A percentile compares a stretch with the other conserved stretches of the same genome.
phyloP scores from a whole-genome alignment of 2,888 invertebrate species.

The Apamea monoglypha region DNA sequence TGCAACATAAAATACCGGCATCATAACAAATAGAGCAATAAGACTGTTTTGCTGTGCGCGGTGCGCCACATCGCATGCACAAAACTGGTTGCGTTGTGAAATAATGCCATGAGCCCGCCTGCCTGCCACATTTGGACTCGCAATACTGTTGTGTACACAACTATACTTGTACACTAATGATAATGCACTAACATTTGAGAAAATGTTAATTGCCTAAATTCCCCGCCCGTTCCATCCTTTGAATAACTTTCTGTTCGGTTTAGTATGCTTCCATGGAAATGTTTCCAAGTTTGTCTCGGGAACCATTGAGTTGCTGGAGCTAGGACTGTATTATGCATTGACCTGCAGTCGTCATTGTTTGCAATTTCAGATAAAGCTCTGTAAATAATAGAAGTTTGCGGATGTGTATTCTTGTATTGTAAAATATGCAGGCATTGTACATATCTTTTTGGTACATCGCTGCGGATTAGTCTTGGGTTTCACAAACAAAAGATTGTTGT shows the following conservation, averaged over 20 bases:
- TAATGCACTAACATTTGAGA: slow-evolving; percentile 56
- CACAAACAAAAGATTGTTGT: slow-evolving; percentile 25
- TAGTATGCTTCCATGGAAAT: slow-evolving; percentile 46
- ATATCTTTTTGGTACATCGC: slow-evolving; percentile 30
- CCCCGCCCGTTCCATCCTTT: slow-evolving; percentile 35
- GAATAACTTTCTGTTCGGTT: slow-evolving; percentile 48
- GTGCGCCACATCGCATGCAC: slow-evolving; percentile 78
- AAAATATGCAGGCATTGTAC: slow-evolving; percentile 36
- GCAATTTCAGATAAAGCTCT: slow-evolving; percentile 54
- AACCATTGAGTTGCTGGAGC: slow-evolving; percentile 44
- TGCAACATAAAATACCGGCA: slow-evolving; percentile 79
- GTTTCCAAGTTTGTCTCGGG: slow-evolving; percentile 55
- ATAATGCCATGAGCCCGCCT: slow-evolving; percentile 76
- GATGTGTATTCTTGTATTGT: slow-evolving; percentile 44
- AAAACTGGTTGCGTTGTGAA: slow-evolving; percentile 81
- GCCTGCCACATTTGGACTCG: slow-evolving; percentile 70
- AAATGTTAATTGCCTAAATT: slow-evolving; percentile 54
- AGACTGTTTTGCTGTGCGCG: slow-evolving; percentile 74
- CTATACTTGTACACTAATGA: slow-evolving; percentile 42
- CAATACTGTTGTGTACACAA: slow-evolving; percentile 41
- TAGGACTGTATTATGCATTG: slow-evolving; percentile 58
- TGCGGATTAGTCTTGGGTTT: slow-evolving; percentile 21
- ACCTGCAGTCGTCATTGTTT: slow-evolving; percentile 57
- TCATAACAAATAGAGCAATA: slow-evolving; percentile 83
- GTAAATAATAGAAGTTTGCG: slow-evolving; percentile 47